Base-by-base conservation (phyloP, 2,797 vertebrate species). In the Sciurus carolinensis region DNA sequence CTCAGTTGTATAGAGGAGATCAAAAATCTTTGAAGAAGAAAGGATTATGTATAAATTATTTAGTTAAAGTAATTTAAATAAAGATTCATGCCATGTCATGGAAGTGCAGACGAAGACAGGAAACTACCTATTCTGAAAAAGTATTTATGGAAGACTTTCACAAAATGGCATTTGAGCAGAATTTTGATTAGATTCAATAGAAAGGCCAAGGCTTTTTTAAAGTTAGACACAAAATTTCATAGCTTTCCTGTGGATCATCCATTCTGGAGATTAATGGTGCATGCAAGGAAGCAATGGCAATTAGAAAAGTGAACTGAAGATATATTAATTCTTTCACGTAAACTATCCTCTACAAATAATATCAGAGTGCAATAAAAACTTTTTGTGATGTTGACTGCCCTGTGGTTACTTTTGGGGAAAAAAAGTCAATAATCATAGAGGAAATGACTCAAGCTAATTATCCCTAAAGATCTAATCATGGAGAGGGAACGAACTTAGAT, bases 121-220 rank as follows among this genome's bases (percentile, higher is more conserved):
- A 57, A 86, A 33, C 5, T 66, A 59, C 1, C 57, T 82, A 91
- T 75, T 90, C 3, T 39, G 28, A 13, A 69, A n/a, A 20, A 18
- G 18, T 42, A 17, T 73, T 87, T 84, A 79, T 62, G 71, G 28
- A 91, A 83, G 33, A 81, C 33, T 94, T 92, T 36, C 39, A 67
- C 52, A 13, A 92, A 67, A 42, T 86, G 4, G 12, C 11, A 73
- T 62, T 47, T 85, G 24, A 93, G 22, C n/a, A 94, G 36, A 85
- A 75, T 87, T 54, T 91, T 93, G 30, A 91, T 59, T 82, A 28
- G 10, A 75, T 93, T 92, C 59, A 96, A 44, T 47, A 62, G 67
- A 52, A 44, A 28, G 33, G 8, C 62, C 62, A 92, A 69, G 20
- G n/a, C 12, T 66, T 66, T 14, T 85, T 91, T 79, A 5, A n/a